These are phyloP conservation scores for Nephotettix cincticeps DNA, from an alignment of 1,140 invertebrate species.

Conservation along the genomic window DNA sequence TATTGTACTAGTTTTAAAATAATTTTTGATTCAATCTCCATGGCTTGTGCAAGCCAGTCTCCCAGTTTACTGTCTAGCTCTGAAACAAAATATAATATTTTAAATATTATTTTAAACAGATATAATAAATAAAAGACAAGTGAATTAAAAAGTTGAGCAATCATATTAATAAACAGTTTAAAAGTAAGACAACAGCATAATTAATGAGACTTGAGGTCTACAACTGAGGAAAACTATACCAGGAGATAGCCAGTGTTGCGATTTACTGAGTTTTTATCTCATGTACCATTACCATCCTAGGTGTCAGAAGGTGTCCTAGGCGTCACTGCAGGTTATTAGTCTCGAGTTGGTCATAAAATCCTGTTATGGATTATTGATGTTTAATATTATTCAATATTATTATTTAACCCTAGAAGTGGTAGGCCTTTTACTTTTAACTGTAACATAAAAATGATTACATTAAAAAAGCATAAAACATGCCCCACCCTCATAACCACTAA, in stretches of 20 bases:
- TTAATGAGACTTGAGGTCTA: neutral
- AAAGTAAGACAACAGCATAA: neutral
- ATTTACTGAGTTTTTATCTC: neutral
- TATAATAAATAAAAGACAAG: neutral
- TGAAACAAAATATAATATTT: conserved; percentile 46
- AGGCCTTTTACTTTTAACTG: no score
- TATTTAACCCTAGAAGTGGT: no score
- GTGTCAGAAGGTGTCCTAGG: no score
- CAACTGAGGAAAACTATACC: neutral
- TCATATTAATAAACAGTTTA: neutral
- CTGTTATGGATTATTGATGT: no score
- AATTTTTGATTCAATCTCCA: conserved; percentile 71
- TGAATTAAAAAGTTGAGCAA: neutral
- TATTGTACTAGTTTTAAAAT: conserved; percentile 68
- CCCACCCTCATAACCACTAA: no score
- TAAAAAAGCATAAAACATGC: no score
- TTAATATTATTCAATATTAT: no score
- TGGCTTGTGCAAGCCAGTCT: conserved; percentile 71
- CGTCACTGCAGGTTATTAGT: no score
- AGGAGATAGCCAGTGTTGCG: neutral
- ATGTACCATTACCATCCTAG: no score
- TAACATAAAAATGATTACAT: no score
- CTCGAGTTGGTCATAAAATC: no score
- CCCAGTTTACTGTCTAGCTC: conserved; percentile 73
- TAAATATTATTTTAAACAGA: neutral